A percentile compares a stretch with the other conserved stretches of the same genome.
phyloP scores from a whole-genome alignment of 2,113 vertebrate genomes.

The Mus musculus region DNA sequence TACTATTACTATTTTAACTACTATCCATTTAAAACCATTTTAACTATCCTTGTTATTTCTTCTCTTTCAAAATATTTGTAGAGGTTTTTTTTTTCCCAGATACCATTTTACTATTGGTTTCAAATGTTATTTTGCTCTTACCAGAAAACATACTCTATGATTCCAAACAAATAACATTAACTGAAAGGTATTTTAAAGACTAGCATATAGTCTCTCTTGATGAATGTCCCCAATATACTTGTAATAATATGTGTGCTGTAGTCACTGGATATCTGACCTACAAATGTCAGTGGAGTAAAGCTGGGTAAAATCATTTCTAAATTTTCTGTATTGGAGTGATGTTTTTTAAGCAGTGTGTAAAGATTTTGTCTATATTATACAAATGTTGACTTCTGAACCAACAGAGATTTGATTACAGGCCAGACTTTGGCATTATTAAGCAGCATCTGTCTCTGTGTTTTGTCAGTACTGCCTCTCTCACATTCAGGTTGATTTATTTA shows the following conservation, averaged over 20 bases:
- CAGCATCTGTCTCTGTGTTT: no score
- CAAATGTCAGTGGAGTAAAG: background rate
- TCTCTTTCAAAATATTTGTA: background rate
- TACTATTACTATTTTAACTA: background rate
- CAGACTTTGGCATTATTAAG: no score
- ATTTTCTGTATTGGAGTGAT: background rate
- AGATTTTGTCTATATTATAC: no score
- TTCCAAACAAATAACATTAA: background rate
- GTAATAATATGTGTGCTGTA: background rate
- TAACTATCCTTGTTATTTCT: background rate
- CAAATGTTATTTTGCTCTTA: background rate
- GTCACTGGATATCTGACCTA: background rate
- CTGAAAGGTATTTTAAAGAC: background rate
- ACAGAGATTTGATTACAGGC: no score
- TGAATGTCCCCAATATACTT: background rate
- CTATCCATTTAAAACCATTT: background rate
- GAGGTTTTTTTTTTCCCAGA: background rate
- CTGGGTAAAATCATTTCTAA: background rate
- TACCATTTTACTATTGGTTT: slow-evolving; percentile 16
- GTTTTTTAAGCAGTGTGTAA: no score
- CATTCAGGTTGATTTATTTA: no score
- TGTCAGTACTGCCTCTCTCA: no score
- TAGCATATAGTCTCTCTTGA: background rate
- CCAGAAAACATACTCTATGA: background rate
- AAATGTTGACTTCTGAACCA: no score